Evolutionary conservation across 2,888 invertebrate species (phyloP).

Genomic region (Emmelina monodactyla): DNA sequence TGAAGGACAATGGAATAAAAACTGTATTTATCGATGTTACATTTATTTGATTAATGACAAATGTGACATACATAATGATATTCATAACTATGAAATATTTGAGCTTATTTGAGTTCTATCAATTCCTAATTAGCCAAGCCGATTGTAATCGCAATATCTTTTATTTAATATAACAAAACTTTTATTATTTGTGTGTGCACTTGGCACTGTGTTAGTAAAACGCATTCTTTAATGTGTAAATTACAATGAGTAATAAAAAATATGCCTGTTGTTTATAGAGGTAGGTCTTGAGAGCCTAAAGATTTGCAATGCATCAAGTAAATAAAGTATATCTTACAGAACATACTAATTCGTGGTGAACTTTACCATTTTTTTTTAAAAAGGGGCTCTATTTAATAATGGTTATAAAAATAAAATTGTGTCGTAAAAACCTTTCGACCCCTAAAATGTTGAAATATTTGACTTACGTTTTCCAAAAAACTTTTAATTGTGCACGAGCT

Average conservation of each 20-base stretch:
- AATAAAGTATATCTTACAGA: too few relatives aligned
- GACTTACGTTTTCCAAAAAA: too few relatives aligned
- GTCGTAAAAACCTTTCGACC: too few relatives aligned
- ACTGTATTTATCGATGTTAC: slow-evolving; percentile 25
- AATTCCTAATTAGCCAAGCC: slow-evolving; percentile 58
- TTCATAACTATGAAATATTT: slow-evolving; percentile 43
- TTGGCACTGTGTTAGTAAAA: neutral
- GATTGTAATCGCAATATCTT: slow-evolving; percentile 23
- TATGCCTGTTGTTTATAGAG: neutral
- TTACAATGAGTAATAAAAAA: neutral
- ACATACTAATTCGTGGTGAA: too few relatives aligned
- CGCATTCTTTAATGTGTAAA: neutral
- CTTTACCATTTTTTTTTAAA: too few relatives aligned
- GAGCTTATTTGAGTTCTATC: slow-evolving; percentile 57
- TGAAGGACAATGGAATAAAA: neutral
- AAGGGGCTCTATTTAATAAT: too few relatives aligned
- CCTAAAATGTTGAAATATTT: too few relatives aligned
- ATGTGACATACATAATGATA: slow-evolving; percentile 47
- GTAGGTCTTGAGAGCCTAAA: neutral
- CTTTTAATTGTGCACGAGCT: too few relatives aligned
- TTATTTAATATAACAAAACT: neutral
- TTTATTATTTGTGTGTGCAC: neutral
- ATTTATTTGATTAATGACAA: slow-evolving; percentile 54
- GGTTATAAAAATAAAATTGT: too few relatives aligned
- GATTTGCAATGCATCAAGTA: neutral